Evolutionary conservation across 2,888 invertebrate species (phyloP).

Genomic region (Gastrophysa polygoni): DNA sequence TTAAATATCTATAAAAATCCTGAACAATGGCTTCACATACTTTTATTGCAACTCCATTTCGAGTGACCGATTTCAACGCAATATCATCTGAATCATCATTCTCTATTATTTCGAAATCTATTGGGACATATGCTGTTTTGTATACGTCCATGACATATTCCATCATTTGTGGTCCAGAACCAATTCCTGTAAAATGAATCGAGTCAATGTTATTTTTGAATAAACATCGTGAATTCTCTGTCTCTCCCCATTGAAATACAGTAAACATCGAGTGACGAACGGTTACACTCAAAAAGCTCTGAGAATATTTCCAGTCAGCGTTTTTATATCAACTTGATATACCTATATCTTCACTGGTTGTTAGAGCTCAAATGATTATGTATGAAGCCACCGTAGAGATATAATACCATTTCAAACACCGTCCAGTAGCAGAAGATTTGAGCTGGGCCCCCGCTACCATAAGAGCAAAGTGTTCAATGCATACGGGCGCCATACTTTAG

Average conservation of each 20-base stretch:
- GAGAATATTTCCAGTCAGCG: too few species aligned
- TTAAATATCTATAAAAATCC: not conserved
- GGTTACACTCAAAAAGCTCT: too few species aligned
- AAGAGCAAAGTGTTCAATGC: not conserved
- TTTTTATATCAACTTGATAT: not conserved
- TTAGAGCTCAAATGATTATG: not conserved
- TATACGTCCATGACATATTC: conserved; percentile 47
- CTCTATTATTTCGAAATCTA: conserved; percentile 51
- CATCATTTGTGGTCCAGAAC: conserved; percentile 52
- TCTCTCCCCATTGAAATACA: too few species aligned
- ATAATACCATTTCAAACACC: too few species aligned
- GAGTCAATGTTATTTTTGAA: too few species aligned
- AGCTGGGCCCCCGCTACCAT: not conserved
- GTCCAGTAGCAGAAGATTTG: too few species aligned
- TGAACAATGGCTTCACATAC: conserved; percentile 55
- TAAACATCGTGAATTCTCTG: not conserved
- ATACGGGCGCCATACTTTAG: too few species aligned
- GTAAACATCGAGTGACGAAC: too few species aligned
- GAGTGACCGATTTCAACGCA: conserved; percentile 47
- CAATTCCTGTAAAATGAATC: conserved; percentile 34
- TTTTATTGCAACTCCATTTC: conserved; percentile 53
- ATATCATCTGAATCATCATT: conserved; percentile 35
- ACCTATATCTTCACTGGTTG: not conserved
- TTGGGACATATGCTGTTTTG: conserved; percentile 46
- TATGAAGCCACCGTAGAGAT: not conserved